A percentile compares a stretch with the other conserved stretches of the same genome.
Evolutionary conservation across 2,888 invertebrate genomes (phyloP).

Genomic region (Lithophane ornitopus): DNA sequence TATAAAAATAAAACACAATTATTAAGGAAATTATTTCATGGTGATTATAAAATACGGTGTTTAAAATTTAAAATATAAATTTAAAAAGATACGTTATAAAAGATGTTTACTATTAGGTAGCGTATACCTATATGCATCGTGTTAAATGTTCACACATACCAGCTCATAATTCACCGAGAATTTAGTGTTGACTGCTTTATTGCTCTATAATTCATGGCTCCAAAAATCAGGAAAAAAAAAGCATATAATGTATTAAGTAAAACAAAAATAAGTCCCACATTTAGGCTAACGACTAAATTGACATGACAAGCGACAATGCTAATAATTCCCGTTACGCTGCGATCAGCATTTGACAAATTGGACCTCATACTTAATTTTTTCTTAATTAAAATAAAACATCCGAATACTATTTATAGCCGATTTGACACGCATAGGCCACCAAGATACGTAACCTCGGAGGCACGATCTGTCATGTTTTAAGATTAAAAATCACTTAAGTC

Average conservation of each 20-base stretch:
- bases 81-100: not conserved
- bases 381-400: conserved; percentile 33
- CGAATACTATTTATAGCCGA: conserved; percentile 7
- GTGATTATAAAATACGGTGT: conserved; percentile 13
- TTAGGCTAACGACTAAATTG: conserved; percentile 41
- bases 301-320: not conserved
- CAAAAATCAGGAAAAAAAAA: conserved; percentile 27
- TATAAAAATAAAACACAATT: too few relatives aligned
- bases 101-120: conserved; percentile 8
- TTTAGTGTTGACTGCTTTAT: conserved; percentile 40
- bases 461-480: conserved; percentile 68
- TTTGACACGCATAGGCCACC: conserved; percentile 29
- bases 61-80: conserved; percentile 15
- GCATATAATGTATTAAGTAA: conserved; percentile 17
- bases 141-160: conserved; percentile 39
- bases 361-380: not conserved
- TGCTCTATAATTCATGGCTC: conserved; percentile 21
- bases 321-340: conserved; percentile 39
- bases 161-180: conserved; percentile 28
- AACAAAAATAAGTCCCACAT: conserved; percentile 12
- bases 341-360: conserved; percentile 43
- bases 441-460: conserved; percentile 52
- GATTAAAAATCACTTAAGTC: conserved; percentile 72
- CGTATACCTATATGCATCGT: conserved; percentile 6
- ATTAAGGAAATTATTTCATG: not conserved